Base-by-base conservation (phyloP, 2,797 vertebrate species). In the Enteromius afrohamiltoni region DNA sequence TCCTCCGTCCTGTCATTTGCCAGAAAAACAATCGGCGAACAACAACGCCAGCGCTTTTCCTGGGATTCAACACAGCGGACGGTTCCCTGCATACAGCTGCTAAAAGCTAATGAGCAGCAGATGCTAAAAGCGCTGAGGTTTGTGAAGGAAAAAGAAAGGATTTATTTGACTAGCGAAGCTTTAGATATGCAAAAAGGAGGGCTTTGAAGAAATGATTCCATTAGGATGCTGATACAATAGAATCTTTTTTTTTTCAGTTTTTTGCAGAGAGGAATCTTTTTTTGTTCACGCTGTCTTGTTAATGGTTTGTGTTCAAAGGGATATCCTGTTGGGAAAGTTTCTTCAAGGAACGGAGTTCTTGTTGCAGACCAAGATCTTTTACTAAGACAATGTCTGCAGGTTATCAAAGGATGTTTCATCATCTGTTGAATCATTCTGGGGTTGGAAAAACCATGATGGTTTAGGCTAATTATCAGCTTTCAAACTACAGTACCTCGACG, bases 181-280 rank as follows among this genome's bases (percentile, higher is more conserved):
- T 81, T 78, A 40, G 73, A 85, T 31, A 68, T 60, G 73, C 68
- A 87, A 21, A 64, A 79, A 80, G n/a, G 26, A 77, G 23, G 2
- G 2, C 51, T 75, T 70, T 76, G 62, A 80, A 69, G 47, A 58
- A 68, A 76, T 13, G 7, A 37, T 65, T 71, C 42, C 67, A 82
- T 82, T 82, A 73, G 42, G 55, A 74, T 29, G 67, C 45, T 79
- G 60, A 86, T 79, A 86, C 82, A 81, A 75, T 47, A 69, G 42
- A 73, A 45, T 34, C 23, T 3, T 19, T 37, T 26, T 69, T 6
- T 10, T 29, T n/a, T n/a, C n/a, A n/a, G n/a, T 16, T 42, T 42
- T 42, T 21, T 49, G 37, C 62, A 85, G 26, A 62, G 34, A 29
- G 4, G 14, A 34, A n/a, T 75, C 78, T 86, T 65, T 84, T 87